Evolutionary conservation across 2,888 invertebrate genomes (phyloP), one percentile per base, ranked within the genome.

Genomic region (Kryphioiulus occultus): DNA sequence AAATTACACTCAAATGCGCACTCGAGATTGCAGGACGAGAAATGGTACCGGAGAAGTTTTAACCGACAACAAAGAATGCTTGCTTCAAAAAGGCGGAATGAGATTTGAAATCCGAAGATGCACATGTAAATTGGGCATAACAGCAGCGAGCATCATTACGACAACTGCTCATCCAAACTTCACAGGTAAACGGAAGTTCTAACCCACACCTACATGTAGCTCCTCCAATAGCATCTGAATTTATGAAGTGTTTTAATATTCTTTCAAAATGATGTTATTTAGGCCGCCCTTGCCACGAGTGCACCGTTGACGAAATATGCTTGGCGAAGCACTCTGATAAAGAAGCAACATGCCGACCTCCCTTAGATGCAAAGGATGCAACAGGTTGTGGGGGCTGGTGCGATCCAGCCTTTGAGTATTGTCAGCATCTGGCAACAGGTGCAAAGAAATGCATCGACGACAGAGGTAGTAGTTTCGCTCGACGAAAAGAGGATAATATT

Each of bases 341-440:
- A 86, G 93, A 93, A 85, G 93, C 95, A 4, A 92, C 93, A 85
- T 95, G 95, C 91, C 93, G 93, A 90, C 90, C 91, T 68, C 92
- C 93, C 9, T 90, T 92, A 26, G 94, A 95, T 90, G 91, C 91
- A 4, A 91, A 92, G 17, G 95, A 95, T 90, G 94, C 94, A 2
- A 94, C 94, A 90, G 94, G 94, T 88, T 95, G 95, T 91, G 95
- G 95, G 9, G 95, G 95, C 4, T 92, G 94, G 9, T 95, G 95
- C 90, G 93, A 93, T 44, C 91, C 95, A 88, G 94, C 94, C 90
- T 93, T 93, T 0, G 94, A 95, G 90, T 94, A 94, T 87, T 95
- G 95, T 90, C 94, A 94, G 90, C 91, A 94, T 83, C 92, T 95
- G 85, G 94, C 95, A 90, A 92, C 92, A 88, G 91, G 92, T 86